phyloP scores from a whole-genome alignment of 2,113 vertebrate genomes.

The Dipodomys spectabilis region DNA sequence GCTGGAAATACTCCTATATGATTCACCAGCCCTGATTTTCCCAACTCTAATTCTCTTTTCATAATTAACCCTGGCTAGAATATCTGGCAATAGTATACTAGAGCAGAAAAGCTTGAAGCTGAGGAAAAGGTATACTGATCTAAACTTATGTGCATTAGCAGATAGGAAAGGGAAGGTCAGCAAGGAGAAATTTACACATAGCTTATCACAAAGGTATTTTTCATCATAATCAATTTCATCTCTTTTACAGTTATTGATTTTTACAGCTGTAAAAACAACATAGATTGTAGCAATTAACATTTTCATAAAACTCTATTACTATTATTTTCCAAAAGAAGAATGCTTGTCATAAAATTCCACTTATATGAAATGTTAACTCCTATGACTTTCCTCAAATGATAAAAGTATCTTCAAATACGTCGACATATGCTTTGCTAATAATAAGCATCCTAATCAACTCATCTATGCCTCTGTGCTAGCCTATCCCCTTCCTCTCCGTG shows the following conservation, averaged over 20 bases:
- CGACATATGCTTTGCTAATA: neutral
- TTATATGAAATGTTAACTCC: neutral
- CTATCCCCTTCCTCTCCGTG: neutral
- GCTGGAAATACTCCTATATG: neutral
- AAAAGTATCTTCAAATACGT: slow-evolving; percentile 29
- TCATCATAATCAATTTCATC: slow-evolving; percentile 33
- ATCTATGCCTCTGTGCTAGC: neutral
- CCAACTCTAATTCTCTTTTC: neutral
- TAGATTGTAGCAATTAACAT: slow-evolving; percentile 1
- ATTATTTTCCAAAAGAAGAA: slow-evolving; percentile 52
- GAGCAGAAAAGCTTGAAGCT: neutral
- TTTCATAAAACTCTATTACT: slow-evolving; percentile 47
- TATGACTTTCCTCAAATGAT: neutral
- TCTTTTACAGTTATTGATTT: slow-evolving; percentile 40
- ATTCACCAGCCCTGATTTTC: neutral
- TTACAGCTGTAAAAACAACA: slow-evolving; percentile 37
- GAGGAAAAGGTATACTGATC: neutral
- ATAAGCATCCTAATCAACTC: neutral
- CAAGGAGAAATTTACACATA: slow-evolving; percentile 28
- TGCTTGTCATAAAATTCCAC: neutral
- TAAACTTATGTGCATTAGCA: neutral
- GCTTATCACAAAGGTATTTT: slow-evolving; percentile 12
- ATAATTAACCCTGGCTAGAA: neutral
- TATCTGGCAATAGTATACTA: neutral
- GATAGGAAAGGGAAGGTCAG: neutral